Evolutionary conservation across 2,888 invertebrate species (phyloP).

Genomic region (Patella depressa): DNA sequence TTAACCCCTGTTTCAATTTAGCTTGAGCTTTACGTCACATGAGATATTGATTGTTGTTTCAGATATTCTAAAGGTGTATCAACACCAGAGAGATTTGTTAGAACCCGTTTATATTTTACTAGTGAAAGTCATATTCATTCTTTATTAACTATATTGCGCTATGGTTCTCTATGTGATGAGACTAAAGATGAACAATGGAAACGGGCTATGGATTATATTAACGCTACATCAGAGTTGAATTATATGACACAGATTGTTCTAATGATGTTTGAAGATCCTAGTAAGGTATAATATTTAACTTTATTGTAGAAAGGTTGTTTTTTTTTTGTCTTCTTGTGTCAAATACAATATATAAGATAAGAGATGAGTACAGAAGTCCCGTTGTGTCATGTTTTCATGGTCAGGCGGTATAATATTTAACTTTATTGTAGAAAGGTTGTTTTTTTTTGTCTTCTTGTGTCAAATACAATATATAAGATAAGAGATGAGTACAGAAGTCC

Average conservation of each 20-base stretch:
- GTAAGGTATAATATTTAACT: conserved; percentile 77
- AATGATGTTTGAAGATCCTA: conserved; percentile 97
- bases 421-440: background rate
- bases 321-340: background rate
- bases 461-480: too few relatives aligned
- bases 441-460: background rate
- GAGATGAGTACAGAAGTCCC: too few relatives aligned
- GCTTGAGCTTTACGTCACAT: too few relatives aligned
- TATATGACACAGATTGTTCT: conserved; percentile 99
- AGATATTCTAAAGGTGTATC: conserved; percentile 98
- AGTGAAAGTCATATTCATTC: conserved; percentile 99
- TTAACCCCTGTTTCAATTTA: too few relatives aligned
- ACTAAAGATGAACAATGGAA: conserved; percentile 96
- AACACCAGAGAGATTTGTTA: conserved; percentile 96
- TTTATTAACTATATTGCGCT: conserved; percentile 92
- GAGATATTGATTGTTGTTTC: conserved; percentile 24
- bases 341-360: too few relatives aligned
- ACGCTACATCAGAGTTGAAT: conserved; percentile 91
- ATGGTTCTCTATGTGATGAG: conserved; percentile 88
- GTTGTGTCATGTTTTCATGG: too few relatives aligned
- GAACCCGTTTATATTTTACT: conserved; percentile 98
- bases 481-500: too few relatives aligned
- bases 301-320: background rate
- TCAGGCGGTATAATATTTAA: too few relatives aligned
- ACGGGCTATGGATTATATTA: conserved; percentile 96